phyloP scores from a whole-genome alignment of 2,113 vertebrate genomes.

The Mustela lutreola region DNA sequence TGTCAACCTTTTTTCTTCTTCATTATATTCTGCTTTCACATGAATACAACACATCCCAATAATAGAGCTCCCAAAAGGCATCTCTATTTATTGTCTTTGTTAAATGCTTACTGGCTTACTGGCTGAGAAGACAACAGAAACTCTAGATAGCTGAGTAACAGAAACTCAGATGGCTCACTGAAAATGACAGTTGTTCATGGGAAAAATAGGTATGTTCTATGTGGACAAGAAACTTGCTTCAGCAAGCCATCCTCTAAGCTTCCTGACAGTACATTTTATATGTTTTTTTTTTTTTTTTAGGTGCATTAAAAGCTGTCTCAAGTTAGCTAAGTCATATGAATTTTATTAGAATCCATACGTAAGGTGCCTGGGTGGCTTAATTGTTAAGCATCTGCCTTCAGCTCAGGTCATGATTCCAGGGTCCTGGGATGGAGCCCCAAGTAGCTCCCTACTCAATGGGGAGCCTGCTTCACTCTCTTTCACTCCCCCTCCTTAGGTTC shows the following conservation, averaged over 20 bases:
- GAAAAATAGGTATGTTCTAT: constrained; percentile 32
- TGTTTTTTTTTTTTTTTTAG: not conserved
- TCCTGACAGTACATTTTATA: not conserved
- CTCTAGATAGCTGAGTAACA: constrained; percentile 51
- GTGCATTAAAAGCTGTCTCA: not conserved
- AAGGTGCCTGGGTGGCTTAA: too few species aligned
- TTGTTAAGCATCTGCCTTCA: too few species aligned
- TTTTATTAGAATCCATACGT: not conserved
- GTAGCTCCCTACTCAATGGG: too few species aligned
- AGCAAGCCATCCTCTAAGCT: not conserved
- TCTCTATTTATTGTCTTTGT: not conserved
- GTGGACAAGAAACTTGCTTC: constrained; percentile 43
- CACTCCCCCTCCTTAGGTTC: too few species aligned
- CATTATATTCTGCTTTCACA: constrained; percentile 61
- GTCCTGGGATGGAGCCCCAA: too few species aligned
- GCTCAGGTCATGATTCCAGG: too few species aligned
- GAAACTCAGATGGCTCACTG: constrained; percentile 1
- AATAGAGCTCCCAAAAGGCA: constrained; percentile 64
- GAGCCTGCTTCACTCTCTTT: too few species aligned
- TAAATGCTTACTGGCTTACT: constrained; percentile 52
- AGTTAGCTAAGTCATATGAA: not conserved
- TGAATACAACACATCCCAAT: constrained; percentile 44
- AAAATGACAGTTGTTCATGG: constrained; percentile 44
- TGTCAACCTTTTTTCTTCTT: constrained; percentile 47
- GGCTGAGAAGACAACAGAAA: constrained; percentile 66